Evolutionary conservation across 2,113 vertebrate species (phyloP).

Genomic region (Terrapene triunguis): DNA sequence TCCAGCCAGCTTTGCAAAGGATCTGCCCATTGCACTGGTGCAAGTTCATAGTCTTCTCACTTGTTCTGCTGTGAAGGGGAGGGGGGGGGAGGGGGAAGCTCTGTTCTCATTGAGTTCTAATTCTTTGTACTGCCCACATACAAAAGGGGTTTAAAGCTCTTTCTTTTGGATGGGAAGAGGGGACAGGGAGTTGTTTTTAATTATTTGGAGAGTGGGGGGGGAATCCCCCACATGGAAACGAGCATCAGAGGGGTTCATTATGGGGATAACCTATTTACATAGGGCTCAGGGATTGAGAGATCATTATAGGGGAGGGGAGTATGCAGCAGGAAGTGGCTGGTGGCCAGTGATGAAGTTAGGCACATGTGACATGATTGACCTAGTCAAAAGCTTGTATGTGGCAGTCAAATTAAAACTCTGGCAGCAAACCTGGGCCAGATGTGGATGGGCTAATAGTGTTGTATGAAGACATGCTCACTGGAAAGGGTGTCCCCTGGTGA

Average conservation of each 20-base stretch:
- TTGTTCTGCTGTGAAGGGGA: neutral
- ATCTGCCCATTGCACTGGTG: neutral
- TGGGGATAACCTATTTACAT: neutral
- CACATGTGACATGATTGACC: neutral
- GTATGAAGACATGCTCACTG: neutral
- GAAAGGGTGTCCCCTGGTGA: neutral
- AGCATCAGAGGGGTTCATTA: neutral
- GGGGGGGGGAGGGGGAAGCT: neutral
- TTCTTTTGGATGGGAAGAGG: neutral
- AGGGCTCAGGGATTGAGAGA: neutral
- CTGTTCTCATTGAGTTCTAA: neutral
- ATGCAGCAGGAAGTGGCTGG: fast-evolving
- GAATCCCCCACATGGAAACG: neutral
- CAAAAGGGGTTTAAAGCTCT: neutral
- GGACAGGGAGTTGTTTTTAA: neutral
- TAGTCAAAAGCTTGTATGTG: neutral
- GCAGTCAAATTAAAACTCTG: neutral
- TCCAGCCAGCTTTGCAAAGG: neutral
- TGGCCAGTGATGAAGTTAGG: neutral
- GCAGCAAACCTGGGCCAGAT: neutral
- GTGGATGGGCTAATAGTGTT: neutral
- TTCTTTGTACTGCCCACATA: neutral
- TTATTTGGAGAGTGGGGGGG: neutral
- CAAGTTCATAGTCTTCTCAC: neutral
- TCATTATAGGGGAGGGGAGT: neutral